Conservation (phyloP, 1,140 invertebrate species). For the Nomia melanderi region DNA sequence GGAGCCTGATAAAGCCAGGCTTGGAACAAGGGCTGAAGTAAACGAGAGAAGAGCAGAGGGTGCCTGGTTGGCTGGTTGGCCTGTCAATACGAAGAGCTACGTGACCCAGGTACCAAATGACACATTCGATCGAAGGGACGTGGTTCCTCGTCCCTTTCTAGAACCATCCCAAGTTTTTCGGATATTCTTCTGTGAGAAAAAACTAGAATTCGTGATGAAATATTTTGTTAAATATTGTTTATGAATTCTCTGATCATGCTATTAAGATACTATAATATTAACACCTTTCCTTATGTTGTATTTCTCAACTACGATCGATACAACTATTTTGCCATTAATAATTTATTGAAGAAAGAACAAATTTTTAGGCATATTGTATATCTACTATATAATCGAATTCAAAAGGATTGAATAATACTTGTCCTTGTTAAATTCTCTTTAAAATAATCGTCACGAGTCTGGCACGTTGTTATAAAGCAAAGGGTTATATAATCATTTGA, state of each 20-base stretch:
- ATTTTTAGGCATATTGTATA: too few relatives aligned
- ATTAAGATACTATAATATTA: neutral
- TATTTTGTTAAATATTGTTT: constrained; percentile 21
- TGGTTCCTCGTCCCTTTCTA: constrained; percentile 42
- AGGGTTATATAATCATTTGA: too few relatives aligned
- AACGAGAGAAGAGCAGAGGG: constrained; percentile 48
- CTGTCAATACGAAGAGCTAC: constrained; percentile 78
- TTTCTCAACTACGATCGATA: too few relatives aligned
- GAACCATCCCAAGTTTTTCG: constrained; percentile 44
- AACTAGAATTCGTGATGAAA: neutral
- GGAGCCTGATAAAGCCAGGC: constrained; percentile 47
- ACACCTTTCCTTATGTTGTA: too few relatives aligned
- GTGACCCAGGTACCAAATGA: constrained; percentile 77
- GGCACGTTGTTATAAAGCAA: too few relatives aligned
- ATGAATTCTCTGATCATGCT: neutral
- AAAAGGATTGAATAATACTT: too few relatives aligned
- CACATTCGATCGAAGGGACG: constrained; percentile 62
- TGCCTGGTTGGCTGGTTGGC: constrained; percentile 69
- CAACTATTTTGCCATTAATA: too few relatives aligned
- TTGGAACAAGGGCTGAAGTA: constrained; percentile 49
- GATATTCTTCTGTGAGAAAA: constrained; percentile 28
- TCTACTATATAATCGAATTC: too few relatives aligned
- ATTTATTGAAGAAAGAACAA: too few relatives aligned
- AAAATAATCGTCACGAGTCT: too few relatives aligned
- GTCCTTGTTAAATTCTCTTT: too few relatives aligned